phyloP scores from a whole-genome alignment of 2,888 invertebrate genomes.

The Parascotia fuliginaria region DNA sequence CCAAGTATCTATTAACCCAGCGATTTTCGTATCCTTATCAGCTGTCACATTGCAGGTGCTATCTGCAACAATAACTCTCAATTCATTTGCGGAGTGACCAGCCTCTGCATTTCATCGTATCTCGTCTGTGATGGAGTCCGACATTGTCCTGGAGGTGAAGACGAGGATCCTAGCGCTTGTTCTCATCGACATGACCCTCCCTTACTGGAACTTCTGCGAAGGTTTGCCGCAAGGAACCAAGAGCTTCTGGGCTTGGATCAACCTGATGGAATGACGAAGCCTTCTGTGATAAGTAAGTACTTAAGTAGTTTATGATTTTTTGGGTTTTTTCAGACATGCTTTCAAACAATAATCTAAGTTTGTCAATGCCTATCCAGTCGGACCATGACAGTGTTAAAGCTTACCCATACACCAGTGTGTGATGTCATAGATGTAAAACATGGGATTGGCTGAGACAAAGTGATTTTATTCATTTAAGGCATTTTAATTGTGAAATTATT shows the following conservation, averaged over 20 bases:
- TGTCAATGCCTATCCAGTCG: too few species aligned
- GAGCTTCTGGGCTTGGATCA: slow-evolving; percentile 74
- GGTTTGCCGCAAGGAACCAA: slow-evolving; percentile 77
- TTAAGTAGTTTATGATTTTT: too few species aligned
- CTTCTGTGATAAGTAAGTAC: slow-evolving; percentile 81
- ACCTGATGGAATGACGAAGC: slow-evolving; percentile 73
- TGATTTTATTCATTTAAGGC: not conserved
- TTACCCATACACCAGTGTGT: too few species aligned
- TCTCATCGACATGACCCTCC: slow-evolving; percentile 73
- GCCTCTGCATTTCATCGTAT: slow-evolving; percentile 88
- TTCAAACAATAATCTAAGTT: too few species aligned
- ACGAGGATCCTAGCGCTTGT: slow-evolving; percentile 79
- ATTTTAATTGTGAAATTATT: too few species aligned
- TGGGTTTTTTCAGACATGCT: too few species aligned
- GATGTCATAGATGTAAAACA: too few species aligned
- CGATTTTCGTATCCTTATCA: too few species aligned
- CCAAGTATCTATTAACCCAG: too few species aligned
- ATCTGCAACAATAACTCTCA: slow-evolving; percentile 74
- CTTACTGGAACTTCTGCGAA: slow-evolving; percentile 69
- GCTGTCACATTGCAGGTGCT: slow-evolving; percentile 57
- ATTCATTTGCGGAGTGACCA: slow-evolving; percentile 71
- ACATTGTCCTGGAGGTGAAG: slow-evolving; percentile 88
- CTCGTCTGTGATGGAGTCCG: slow-evolving; percentile 88
- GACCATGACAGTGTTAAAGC: too few species aligned
- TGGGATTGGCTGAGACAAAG: not conserved